Evolutionary conservation across 2,797 vertebrate species (phyloP), one percentile per base, ranked within the genome.

Genomic region (Ptychobarbus kaznakovi): DNA sequence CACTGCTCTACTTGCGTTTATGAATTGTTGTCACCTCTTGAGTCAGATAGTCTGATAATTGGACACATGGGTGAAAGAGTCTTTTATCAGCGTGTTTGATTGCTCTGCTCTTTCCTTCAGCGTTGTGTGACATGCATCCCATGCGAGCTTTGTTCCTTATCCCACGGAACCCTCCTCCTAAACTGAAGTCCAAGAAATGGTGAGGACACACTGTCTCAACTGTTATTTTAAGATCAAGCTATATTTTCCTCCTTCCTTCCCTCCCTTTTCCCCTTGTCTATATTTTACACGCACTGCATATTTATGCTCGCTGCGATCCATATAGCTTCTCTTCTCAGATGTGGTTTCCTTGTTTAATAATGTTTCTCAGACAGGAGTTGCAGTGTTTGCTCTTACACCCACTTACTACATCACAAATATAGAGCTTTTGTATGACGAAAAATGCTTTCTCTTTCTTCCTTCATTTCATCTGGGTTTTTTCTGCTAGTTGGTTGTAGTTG

Each of bases 171-270:
- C 96, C 97, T 13, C 97, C 97, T 69, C 97, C 97, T 1, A 97
- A 97, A 93, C 96, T 98, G 70, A 98, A 98, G 91, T 98, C 97
- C 86, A 98, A 98, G 93, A 98, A 98, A 93, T 98, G 97, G 97
- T 98, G 92, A 96, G 95, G 92, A 72, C 81, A 53, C 42, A 40
- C 61, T 79, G 22, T 90, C 32, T 84, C n/a, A 82, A 82, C 84
- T 35, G 70, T 56, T 87, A 74, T 75, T 81, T 61, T 69, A 58
- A 81, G 51, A 84, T 70, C 40, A 72, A 78, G 49, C 63, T 74
- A n/a, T 79, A 81, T 83, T 58, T 75, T 44, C 40, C 25, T 78
- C 32, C 35, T 69, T 44, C 68, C 72, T 74, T 68, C 81, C 86
- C 38, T 79, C 63, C 69, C 18, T 63, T 63, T 63, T 82, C n/a